Percentiles rank a stretch among this genome's conserved stretches.
Conservation (phyloP, 2,888 invertebrate genomes). For the Mesodorylaimus sp. region DNA sequence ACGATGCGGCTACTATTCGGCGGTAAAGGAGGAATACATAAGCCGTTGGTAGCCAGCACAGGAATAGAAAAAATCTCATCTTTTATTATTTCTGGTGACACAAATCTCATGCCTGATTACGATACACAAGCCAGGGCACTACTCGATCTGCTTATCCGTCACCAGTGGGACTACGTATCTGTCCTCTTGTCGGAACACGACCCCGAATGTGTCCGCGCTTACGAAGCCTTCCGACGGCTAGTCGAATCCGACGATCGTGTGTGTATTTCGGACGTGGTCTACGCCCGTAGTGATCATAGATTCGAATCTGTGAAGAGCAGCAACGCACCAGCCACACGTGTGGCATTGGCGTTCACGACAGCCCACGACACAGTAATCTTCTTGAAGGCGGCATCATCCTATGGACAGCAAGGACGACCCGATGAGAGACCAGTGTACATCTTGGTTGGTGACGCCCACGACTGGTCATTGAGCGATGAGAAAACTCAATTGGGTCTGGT, state of each 20-base stretch:
- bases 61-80: too few relatives aligned
- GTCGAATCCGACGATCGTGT: conserved; percentile 19
- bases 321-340: conserved; percentile 18
- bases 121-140: conserved; percentile 1
- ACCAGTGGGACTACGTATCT: conserved; percentile 9
- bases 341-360: conserved; percentile 21
- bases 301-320: conserved; percentile 6
- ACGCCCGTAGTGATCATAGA: conserved; percentile 2
- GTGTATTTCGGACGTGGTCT: conserved; percentile 20
- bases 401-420: conserved; percentile 13
- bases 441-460: conserved; percentile 25
- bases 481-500: too few relatives aligned
- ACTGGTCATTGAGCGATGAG: conserved; percentile 14
- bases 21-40: neutral
- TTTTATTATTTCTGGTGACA: too few relatives aligned
- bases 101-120: neutral
- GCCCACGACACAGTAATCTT: conserved; percentile 15
- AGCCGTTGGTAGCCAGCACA: too few relatives aligned
- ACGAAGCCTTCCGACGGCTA: conserved; percentile 19
- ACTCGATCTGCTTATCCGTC: neutral
- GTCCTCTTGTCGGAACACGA: conserved; percentile 13
- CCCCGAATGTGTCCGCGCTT: conserved; percentile 14
- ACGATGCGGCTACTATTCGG: neutral
- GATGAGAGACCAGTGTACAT: conserved; percentile 17
- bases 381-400: neutral